Evolutionary conservation across 1,140 invertebrate species (phyloP), one percentile per base, ranked within the genome.

Genomic region (Hirudo medicinalis): DNA sequence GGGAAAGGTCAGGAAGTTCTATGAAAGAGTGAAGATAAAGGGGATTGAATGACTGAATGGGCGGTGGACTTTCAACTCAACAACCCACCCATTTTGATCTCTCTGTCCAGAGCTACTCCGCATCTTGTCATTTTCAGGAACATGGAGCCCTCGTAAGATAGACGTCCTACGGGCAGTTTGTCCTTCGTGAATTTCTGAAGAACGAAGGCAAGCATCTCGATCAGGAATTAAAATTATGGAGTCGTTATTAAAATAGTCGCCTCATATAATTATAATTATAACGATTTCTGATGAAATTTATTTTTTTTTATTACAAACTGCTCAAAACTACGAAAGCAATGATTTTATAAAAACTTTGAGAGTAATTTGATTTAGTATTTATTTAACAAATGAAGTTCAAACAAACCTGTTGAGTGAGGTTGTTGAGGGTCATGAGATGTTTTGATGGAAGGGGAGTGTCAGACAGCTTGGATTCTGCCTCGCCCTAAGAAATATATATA

Each of bases 1-100:
- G 79, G 15, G 77, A 76, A 76, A 78, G 78, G 70, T 80, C 79
- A 70, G 79, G 78, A 71, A 80, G 72, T 77, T 81, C 80, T 81
- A 73, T 29, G 76, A 70, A 32, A 36, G 13, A 68, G 2, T 67
- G 22, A 27, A 36, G 29, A 25, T 27, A 11, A 68, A 22, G 2
- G 2, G 36, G 15, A 22, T 0, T 25, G 36, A 68, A 22, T 13
- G 22, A 68, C 3, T 32, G 40, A 32, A 2, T 27, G 67, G 8
- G 20, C n/a, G 27, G 5, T 36, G 40, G n/a, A 13, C 25, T 22
- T 32, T 68, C n/a, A 4, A 36, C 2, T 22, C 67, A 17, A 36
- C 25, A 0, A 36, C 22, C 67, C n/a, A 81, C 80, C 80, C 77
- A 81, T 77, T 55, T 78, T 74, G 69, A 81, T 76, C 69, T 80